Conservation (phyloP, 1,140 invertebrate species). For the Monochamus saltuarius region DNA sequence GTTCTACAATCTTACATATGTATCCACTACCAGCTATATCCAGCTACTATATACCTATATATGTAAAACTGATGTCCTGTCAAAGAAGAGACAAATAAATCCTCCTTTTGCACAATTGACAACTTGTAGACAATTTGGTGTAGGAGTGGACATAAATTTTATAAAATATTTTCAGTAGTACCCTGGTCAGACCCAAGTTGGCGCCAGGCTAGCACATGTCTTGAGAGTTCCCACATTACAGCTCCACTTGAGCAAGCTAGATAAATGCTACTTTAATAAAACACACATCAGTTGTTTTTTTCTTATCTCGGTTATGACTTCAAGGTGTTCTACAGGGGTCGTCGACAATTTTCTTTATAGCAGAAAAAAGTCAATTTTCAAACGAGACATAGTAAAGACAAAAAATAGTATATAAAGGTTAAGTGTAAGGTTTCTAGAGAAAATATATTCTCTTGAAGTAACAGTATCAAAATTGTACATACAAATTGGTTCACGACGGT, state of each 20-base stretch:
- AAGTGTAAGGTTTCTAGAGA: no score
- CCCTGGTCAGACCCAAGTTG: conserved; percentile 25
- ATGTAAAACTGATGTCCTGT: not conserved
- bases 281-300: conserved; percentile 23
- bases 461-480: no score
- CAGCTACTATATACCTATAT: conserved; percentile 14
- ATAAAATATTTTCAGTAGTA: conserved; percentile 18
- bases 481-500: no score
- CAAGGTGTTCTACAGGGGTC: no score
- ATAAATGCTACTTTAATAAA: conserved; percentile 36
- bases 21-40: conserved; percentile 1
- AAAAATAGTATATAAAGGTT: no score
- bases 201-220: conserved; percentile 33
- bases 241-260: conserved; percentile 36
- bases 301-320: conserved; percentile 23
- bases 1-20: no score
- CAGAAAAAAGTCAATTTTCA: no score
- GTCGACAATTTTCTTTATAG: no score
- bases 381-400: no score
- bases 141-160: conserved; percentile 2
- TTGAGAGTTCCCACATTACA: conserved; percentile 36
- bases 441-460: no score
- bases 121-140: not conserved
- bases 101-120: conserved; percentile 7
- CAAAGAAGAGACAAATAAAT: conserved; percentile 1